Percentiles rank a stretch among this genome's conserved stretches.
Conservation (phyloP, 2,113 vertebrate genomes). For the Copsychus sechellarum region DNA sequence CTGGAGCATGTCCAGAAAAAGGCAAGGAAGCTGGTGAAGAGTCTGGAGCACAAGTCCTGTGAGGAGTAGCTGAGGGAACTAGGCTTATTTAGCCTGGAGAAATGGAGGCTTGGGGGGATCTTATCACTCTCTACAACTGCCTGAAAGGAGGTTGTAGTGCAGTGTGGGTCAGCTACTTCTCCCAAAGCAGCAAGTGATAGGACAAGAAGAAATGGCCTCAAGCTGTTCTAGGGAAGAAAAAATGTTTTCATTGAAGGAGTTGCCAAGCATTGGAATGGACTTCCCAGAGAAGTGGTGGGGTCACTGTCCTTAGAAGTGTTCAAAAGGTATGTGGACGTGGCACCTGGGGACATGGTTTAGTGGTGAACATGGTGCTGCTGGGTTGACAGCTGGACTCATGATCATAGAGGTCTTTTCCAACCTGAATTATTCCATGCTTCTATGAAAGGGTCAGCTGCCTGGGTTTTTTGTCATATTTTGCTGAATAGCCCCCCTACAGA, state of each 20-base stretch:
- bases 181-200: neutral
- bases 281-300: neutral
- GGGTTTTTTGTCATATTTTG: neutral
- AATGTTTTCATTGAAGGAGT: neutral
- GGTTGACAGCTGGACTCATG: accelerated
- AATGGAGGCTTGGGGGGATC: neutral
- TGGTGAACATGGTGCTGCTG: neutral
- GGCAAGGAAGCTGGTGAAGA: neutral
- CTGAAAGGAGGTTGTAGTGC: neutral
- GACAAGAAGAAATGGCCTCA: neutral
- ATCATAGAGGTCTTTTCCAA: neutral
- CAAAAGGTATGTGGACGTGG: neutral
- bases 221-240: neutral
- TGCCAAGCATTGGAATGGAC: neutral
- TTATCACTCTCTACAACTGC: neutral
- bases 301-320: neutral
- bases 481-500: neutral
- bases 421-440: neutral
- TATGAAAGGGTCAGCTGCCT: neutral
- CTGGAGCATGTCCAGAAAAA: neutral
- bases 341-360: neutral
- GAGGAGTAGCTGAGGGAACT: neutral
- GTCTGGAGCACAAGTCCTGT: neutral
- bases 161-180: no score
- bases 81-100: neutral